A percentile compares a stretch with the other conserved stretches of the same genome.
phyloP scores from a whole-genome alignment of 2,888 invertebrate species.

The Lasioglossum oenotherae region DNA sequence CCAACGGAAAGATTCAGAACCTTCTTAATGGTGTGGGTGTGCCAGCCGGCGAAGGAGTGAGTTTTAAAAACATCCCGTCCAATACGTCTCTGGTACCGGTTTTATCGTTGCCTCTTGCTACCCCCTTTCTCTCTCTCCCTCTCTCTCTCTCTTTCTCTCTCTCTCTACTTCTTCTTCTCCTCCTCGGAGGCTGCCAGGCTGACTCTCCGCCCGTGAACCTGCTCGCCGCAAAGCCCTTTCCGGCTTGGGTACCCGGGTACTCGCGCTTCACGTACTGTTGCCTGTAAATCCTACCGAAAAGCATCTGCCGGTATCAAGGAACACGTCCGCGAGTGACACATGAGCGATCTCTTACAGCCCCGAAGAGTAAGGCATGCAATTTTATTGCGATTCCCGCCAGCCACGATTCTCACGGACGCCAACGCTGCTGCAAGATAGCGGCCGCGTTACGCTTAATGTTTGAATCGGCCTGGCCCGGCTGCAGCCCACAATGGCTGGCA shows the following conservation, averaged over 20 bases:
- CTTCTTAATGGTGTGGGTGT: conserved; percentile 72
- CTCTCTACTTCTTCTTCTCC: not conserved
- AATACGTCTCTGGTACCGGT: conserved; percentile 64
- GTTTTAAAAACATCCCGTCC: conserved; percentile 74
- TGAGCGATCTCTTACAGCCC: conserved; percentile 57
- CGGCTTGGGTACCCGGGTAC: conserved; percentile 49
- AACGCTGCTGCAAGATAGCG: not conserved
- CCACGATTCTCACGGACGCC: not conserved
- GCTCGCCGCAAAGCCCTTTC: conserved; percentile 50
- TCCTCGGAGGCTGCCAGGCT: conserved; percentile 25
- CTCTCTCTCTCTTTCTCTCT: conserved; percentile 22
- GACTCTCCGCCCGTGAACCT: conserved; percentile 41
- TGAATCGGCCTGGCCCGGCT: not conserved
- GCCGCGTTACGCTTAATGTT: not conserved
- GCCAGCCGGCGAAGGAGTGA: conserved; percentile 66
- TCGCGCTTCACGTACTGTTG: conserved; percentile 60
- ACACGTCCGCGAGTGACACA: conserved; percentile 59
- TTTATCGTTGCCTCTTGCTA: conserved; percentile 67
- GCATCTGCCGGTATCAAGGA: conserved; percentile 66
- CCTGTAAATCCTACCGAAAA: conserved; percentile 68
- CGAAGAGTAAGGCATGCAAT: conserved; percentile 41
- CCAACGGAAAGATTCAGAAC: conserved; percentile 44
- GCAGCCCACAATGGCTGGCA: not conserved
- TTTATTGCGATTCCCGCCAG: conserved; percentile 48
- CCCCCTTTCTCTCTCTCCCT: conserved; percentile 8